Conservation (phyloP, 2,888 invertebrate species). For the Caradrina clavipalpis region DNA sequence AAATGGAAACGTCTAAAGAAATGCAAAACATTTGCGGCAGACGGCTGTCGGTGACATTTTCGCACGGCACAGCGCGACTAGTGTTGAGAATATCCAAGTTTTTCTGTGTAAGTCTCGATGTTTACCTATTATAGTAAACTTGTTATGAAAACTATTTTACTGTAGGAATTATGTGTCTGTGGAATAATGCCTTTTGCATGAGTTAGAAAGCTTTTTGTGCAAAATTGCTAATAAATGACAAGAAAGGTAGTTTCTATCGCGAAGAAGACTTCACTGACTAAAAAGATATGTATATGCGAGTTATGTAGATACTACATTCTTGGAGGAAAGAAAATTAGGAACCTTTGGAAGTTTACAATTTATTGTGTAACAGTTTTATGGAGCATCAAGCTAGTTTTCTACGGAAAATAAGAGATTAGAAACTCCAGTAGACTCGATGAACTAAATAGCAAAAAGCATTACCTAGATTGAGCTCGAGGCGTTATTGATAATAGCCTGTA, state of each 20-base stretch:
- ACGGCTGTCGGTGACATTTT: slow-evolving; percentile 66
- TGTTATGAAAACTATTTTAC: neutral
- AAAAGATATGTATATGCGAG: too few relatives aligned
- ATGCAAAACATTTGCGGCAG: slow-evolving; percentile 41
- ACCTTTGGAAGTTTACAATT: too few relatives aligned
- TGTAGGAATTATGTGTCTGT: too few relatives aligned
- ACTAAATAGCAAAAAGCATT: neutral
- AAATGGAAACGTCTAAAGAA: slow-evolving; percentile 43
- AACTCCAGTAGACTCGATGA: neutral
- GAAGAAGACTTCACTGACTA: too few relatives aligned
- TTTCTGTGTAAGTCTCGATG: neutral
- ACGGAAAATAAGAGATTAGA: neutral
- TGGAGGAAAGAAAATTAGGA: too few relatives aligned
- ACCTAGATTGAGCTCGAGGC: slow-evolving; percentile 24
- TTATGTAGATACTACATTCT: too few relatives aligned
- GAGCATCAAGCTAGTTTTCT: too few relatives aligned
- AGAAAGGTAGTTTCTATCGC: too few relatives aligned
- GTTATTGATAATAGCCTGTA: neutral
- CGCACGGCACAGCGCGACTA: slow-evolving; percentile 55
- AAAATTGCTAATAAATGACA: too few relatives aligned
- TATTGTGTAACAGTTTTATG: too few relatives aligned
- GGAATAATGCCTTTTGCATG: neutral
- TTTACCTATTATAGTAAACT: neutral
- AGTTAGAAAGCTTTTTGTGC: too few relatives aligned
- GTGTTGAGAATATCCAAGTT: slow-evolving; percentile 32